Conservation (phyloP, 2,888 invertebrate genomes). For the Tortricodes alternella region DNA sequence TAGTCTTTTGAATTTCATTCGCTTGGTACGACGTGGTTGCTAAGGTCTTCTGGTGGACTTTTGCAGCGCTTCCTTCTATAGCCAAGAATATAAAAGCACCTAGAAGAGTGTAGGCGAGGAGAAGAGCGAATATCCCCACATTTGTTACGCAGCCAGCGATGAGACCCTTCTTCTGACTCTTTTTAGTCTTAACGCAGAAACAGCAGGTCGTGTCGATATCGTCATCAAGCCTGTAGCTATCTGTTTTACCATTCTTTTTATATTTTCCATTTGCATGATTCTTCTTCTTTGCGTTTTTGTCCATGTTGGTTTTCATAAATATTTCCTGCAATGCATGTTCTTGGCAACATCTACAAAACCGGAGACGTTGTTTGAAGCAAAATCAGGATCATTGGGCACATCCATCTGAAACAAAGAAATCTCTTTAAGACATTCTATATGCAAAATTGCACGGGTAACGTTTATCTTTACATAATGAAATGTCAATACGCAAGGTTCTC, state of each 20-base stretch:
- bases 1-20: constrained; percentile 60
- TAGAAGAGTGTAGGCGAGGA: constrained; percentile 88
- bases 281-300: constrained; percentile 71
- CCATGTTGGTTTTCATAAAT: constrained; percentile 60
- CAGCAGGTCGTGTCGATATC: constrained; percentile 74
- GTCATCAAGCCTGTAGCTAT: constrained; percentile 62
- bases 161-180: constrained; percentile 73
- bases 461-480: constrained; percentile 37
- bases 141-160: constrained; percentile 89
- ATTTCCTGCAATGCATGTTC: constrained; percentile 11
- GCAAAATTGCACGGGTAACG: constrained; percentile 34
- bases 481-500: constrained; percentile 36
- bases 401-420: constrained; percentile 47
- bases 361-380: neutral
- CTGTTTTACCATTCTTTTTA: constrained; percentile 70
- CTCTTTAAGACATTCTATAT: constrained; percentile 22
- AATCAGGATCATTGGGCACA: constrained; percentile 5
- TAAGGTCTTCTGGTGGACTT: constrained; percentile 76
- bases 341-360: constrained; percentile 7
- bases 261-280: constrained; percentile 73
- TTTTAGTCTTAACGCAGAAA: constrained; percentile 76
- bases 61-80: constrained; percentile 87
- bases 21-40: constrained; percentile 76
- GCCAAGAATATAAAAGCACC: constrained; percentile 93
- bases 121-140: constrained; percentile 90